Evolutionary conservation across 1,140 invertebrate species (phyloP), one percentile per base, ranked within the genome.

Genomic region (Piezodorus guildinii): DNA sequence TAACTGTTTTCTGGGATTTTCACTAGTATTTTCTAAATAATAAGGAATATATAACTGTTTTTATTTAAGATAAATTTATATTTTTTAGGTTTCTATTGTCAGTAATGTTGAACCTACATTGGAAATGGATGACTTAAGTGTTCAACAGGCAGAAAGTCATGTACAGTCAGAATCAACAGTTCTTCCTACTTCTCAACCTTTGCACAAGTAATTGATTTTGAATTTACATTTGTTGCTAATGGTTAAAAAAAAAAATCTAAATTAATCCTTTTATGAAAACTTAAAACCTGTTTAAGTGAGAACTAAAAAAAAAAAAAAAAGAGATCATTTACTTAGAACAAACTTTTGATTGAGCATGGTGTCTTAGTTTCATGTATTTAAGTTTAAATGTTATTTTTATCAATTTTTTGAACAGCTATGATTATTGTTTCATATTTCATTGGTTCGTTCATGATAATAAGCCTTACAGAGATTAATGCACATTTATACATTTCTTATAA

Each of bases 111-210:
- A 23, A 6, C 52, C 52, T 1, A 15, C 23, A 5, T 4, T 23
- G 15, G 52, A 56, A 25, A 23, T 25, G 4, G 52, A 56, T 56
- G 52, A 56, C 17, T 8, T 46, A 44, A 61, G 60, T 21, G 60
- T 61, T 44, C 60, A 43, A 10, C 60, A 61, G 25, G 60, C 25
- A 16, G 60, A 61, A 45, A 61, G 60, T 46, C 60, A 61, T 46
- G 39, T 34, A 5, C 21, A 45, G 44, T 61, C 60, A 17, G 60
- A 61, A 61, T 61, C 60, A 21, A 61, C 60, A 17, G 60, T 61
- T 3, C 44, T 61, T 25, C 60, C 60, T 21, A 23, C 61, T 30
- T 56, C 52, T 9, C 51, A 62, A 44, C 62, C 51, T 21, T n/a
- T 54, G 5, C 25, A 54, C 30, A 56, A 56, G 52, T 56, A 56